These are phyloP conservation scores for Sinhomidia bicolor DNA, from an alignment of 2,888 invertebrate genomes.

Conservation along the genomic window DNA sequence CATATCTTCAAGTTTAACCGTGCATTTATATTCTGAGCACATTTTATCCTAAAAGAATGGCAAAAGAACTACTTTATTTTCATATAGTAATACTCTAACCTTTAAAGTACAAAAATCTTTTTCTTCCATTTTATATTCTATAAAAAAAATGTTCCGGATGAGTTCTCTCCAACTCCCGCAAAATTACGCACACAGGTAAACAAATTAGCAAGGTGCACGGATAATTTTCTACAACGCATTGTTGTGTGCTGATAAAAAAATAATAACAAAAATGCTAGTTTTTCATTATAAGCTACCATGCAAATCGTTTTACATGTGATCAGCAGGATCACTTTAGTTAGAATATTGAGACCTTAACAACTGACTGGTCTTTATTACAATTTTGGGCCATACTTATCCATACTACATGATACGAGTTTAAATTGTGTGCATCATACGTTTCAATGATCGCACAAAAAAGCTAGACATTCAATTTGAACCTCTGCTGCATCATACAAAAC, in stretches of 20 bases:
- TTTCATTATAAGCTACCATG: not conserved
- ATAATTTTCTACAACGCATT: not conserved
- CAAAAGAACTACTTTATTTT: too few species aligned
- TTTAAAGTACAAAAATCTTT: not conserved
- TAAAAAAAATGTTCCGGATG: constrained; percentile 12
- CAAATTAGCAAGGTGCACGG: not conserved
- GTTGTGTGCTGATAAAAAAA: not conserved
- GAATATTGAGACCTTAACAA: not conserved
- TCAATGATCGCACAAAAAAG: not conserved
- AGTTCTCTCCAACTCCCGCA: constrained; percentile 24
- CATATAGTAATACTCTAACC: not conserved
- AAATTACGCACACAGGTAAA: not conserved
- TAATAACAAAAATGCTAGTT: not conserved
- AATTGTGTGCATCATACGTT: not conserved
- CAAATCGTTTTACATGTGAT: not conserved
- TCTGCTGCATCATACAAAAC: not conserved
- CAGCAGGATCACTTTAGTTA: not conserved
- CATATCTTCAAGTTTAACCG: too few species aligned
- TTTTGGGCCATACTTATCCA: not conserved
- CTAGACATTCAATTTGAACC: not conserved
- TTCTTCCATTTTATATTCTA: not conserved
- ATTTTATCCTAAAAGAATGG: too few species aligned
- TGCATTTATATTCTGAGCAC: too few species aligned
- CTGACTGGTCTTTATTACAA: not conserved
- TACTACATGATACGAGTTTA: not conserved